Conservation (phyloP, 2,888 invertebrate genomes). For the Trilocha varians region DNA sequence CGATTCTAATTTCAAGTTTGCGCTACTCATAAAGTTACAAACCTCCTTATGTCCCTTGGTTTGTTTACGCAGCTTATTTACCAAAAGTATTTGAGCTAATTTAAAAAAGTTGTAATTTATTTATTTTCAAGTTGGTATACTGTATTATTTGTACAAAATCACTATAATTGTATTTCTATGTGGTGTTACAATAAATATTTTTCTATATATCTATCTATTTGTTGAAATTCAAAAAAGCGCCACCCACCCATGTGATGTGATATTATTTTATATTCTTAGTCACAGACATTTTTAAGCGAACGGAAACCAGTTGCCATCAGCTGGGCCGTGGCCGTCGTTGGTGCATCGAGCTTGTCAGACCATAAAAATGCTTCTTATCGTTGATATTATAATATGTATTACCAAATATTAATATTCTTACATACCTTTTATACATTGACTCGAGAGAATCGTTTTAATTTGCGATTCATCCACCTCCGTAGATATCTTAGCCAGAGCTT, state of each 20-base stretch:
- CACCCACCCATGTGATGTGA: no score
- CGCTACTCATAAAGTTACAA: conserved; percentile 32
- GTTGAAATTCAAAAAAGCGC: no score
- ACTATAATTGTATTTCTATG: no score
- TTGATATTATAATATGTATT: not conserved
- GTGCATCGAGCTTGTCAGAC: not conserved
- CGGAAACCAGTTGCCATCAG: no score
- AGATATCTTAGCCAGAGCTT: conserved; percentile 39
- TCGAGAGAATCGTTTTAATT: conserved; percentile 39
- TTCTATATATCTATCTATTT: no score
- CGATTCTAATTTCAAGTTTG: conserved; percentile 40
- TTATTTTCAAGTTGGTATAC: not conserved
- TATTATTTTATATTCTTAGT: no score
- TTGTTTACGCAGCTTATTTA: conserved; percentile 41
- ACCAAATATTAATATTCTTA: not conserved
- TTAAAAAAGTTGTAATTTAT: conserved; percentile 1
- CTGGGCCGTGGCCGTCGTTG: no score
- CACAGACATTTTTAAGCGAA: no score
- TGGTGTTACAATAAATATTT: no score
- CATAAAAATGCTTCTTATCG: not conserved
- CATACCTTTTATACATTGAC: conserved; percentile 52
- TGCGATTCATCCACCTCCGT: conserved; percentile 46
- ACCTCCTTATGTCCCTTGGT: conserved; percentile 34
- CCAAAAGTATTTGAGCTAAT: conserved; percentile 44
- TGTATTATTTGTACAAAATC: no score